phyloP scores from a whole-genome alignment of 2,888 invertebrate species.

The Lissonota sp. region DNA sequence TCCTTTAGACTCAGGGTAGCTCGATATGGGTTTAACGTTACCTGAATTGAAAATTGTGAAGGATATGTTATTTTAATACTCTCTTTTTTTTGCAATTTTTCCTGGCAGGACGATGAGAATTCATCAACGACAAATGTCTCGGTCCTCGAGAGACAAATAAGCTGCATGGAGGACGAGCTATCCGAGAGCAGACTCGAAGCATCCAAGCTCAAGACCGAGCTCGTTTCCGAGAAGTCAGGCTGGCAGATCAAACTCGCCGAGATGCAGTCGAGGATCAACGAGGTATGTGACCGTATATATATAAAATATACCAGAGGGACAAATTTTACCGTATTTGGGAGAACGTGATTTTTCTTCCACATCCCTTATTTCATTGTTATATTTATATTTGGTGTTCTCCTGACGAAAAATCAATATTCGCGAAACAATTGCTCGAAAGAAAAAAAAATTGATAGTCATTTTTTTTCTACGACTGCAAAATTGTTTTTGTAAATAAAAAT shows the following conservation, averaged over 20 bases:
- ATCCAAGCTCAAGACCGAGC: slow-evolving; percentile 93
- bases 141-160: slow-evolving; percentile 92
- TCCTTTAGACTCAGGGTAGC: no score
- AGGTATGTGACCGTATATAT: slow-evolving; percentile 84
- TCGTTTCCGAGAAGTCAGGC: slow-evolving; percentile 94
- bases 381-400: not conserved
- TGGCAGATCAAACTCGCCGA: slow-evolving; percentile 95
- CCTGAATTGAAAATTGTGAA: not conserved
- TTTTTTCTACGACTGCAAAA: no score
- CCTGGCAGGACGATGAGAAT: slow-evolving; percentile 83
- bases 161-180: slow-evolving; percentile 94
- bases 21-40: no score
- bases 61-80: slow-evolving; percentile 18
- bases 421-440: not conserved
- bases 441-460: no score
- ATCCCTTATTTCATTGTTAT: slow-evolving; percentile 7
- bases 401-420: not conserved
- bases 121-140: slow-evolving; percentile 86
- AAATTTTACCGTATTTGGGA: slow-evolving; percentile 29
- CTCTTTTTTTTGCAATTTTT: slow-evolving; percentile 41
- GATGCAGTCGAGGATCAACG: slow-evolving; percentile 94
- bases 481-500: no score
- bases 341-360: slow-evolving; percentile 1
- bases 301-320: slow-evolving; percentile 13
- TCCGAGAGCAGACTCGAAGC: slow-evolving; percentile 93